A percentile compares a stretch with the other conserved stretches of the same genome.
These are phyloP conservation scores for Morinoia aosen DNA, from an alignment of 2,888 invertebrate genomes.

Conservation along the genomic window DNA sequence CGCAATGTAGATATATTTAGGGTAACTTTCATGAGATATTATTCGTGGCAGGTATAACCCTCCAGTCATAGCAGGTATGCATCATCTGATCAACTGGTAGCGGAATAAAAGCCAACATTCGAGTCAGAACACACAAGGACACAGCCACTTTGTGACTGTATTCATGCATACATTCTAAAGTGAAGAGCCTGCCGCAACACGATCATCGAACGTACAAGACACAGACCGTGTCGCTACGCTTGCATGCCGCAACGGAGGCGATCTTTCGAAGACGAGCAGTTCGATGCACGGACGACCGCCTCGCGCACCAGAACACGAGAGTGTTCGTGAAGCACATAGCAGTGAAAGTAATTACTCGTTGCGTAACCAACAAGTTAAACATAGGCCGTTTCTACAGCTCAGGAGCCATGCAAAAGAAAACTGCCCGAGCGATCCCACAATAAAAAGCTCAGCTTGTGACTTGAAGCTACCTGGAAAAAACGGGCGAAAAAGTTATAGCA, in stretches of 20 bases:
- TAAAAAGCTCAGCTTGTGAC: neutral
- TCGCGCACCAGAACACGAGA: neutral
- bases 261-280: neutral
- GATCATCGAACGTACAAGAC: neutral
- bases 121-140: neutral
- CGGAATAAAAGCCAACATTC: neutral
- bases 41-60: no score
- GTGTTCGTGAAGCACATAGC: neutral
- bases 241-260: neutral
- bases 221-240: neutral
- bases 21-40: neutral
- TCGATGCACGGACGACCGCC: neutral
- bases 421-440: neutral
- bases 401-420: neutral
- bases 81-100: neutral
- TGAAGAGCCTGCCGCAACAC: neutral
- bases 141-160: neutral
- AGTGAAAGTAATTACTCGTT: conserved; percentile 32
- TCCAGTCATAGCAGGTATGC: neutral
- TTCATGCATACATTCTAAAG: neutral
- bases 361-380: neutral
- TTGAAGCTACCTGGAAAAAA: neutral
- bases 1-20: neutral
- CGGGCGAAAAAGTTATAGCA: neutral
- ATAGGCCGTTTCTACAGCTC: neutral